Evolutionary conservation across 2,888 invertebrate genomes (phyloP).

Genomic region (Folsomia candida): DNA sequence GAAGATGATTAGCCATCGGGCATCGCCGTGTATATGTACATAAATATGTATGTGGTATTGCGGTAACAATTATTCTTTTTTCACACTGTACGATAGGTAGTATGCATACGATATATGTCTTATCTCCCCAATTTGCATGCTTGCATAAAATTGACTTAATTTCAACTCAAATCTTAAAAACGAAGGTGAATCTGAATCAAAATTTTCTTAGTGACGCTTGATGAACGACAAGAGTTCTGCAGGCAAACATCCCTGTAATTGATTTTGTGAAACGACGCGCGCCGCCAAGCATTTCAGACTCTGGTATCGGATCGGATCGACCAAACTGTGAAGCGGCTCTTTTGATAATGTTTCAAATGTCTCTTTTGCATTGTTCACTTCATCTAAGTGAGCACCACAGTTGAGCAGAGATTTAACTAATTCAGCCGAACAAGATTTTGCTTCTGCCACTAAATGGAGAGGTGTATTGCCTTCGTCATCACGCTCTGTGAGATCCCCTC

Average conservation of each 20-base stretch:
- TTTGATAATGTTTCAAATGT: slow-evolving; percentile 66
- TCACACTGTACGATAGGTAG: too few species aligned
- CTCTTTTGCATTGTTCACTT: slow-evolving; percentile 71
- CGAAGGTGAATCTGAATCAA: slow-evolving; percentile 19
- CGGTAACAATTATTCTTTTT: too few species aligned
- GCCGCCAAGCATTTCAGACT: slow-evolving; percentile 84
- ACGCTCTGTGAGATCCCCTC: slow-evolving; percentile 73
- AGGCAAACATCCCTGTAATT: slow-evolving; percentile 56
- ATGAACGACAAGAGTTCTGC: slow-evolving; percentile 56
- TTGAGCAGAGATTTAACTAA: slow-evolving; percentile 71
- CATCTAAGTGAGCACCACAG: slow-evolving; percentile 81
- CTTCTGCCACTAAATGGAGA: slow-evolving; percentile 73
- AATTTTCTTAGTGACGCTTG: slow-evolving; percentile 53
- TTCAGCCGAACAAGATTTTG: slow-evolving; percentile 64
- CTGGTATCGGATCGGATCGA: slow-evolving; percentile 74
- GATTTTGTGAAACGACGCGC: slow-evolving; percentile 62
- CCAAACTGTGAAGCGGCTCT: slow-evolving; percentile 55
- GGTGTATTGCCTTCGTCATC: slow-evolving; percentile 86
- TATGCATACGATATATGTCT: too few species aligned
- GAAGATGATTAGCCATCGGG: too few species aligned
- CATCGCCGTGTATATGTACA: too few species aligned
- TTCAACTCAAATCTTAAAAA: background rate
- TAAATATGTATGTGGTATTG: too few species aligned
- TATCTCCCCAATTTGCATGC: background rate
- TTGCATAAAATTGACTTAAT: background rate